Evolutionary conservation across 64 coral and sea anemone species (phyloP).

Genomic region (Montipora cactus): DNA sequence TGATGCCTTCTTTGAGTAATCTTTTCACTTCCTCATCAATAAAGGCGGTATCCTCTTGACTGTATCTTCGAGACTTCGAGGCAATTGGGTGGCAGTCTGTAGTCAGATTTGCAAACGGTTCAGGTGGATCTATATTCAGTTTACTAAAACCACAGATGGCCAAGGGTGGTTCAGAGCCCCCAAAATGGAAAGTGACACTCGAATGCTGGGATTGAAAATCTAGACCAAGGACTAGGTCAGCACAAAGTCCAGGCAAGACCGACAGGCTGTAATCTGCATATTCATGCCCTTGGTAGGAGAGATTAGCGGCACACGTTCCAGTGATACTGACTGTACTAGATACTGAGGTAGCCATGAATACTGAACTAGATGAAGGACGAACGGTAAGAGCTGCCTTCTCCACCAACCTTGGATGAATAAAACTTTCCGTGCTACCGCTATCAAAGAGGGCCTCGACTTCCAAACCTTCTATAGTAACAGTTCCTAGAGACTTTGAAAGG

Average conservation of each 20-base stretch:
- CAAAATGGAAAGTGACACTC: constrained; percentile 24
- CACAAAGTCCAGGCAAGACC: constrained; percentile 65
- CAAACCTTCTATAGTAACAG: constrained; percentile 30
- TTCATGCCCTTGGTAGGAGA: constrained; percentile 33
- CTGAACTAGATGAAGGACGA: constrained; percentile 14
- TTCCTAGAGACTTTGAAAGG: background rate
- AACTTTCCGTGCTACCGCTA: constrained; percentile 58
- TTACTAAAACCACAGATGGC: background rate
- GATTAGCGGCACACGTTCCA: constrained; percentile 14
- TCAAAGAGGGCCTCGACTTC: constrained; percentile 46
- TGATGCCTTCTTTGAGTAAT: constrained; percentile 71
- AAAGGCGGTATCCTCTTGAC: constrained; percentile 49
- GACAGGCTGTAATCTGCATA: constrained; percentile 15
- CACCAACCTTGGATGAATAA: constrained; percentile 52
- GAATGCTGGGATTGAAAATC: constrained; percentile 62
- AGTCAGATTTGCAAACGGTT: constrained; percentile 22
- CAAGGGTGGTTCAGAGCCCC: background rate
- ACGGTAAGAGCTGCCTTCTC: background rate
- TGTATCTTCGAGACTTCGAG: constrained; percentile 54
- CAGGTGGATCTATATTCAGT: background rate
- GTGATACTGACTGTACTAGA: background rate
- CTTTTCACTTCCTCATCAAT: constrained; percentile 71
- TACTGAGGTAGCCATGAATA: constrained; percentile 52
- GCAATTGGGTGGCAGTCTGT: constrained; percentile 64
- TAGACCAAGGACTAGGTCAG: constrained; percentile 57